Conservation (phyloP, 2,797 vertebrate genomes). For the Periophthalmus magnuspinnatus region DNA sequence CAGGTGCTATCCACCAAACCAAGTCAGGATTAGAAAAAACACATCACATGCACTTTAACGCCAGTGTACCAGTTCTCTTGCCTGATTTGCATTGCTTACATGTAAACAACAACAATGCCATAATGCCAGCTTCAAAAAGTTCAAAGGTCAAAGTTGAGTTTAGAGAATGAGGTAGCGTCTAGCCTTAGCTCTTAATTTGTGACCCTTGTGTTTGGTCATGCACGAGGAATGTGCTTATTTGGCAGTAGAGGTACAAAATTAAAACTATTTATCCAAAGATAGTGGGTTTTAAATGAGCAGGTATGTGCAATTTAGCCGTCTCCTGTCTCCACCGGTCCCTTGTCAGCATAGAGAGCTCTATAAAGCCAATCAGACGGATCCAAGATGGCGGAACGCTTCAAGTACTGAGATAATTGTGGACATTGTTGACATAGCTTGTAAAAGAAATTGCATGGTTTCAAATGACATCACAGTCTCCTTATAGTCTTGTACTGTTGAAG, state of each 20-base stretch:
- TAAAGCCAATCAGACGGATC: not conserved
- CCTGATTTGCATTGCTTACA: not conserved
- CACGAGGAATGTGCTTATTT: not conserved
- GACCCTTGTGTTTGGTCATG: not conserved
- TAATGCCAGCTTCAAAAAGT: not conserved
- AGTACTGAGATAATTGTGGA: not conserved
- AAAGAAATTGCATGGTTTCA: not conserved
- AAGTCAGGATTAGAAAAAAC: too few species aligned
- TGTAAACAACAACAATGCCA: not conserved
- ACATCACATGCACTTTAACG: too few species aligned
- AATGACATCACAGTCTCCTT: too few species aligned
- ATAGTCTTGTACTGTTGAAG: too few species aligned
- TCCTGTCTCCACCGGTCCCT: not conserved
- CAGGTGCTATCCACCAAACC: too few species aligned
- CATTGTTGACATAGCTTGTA: not conserved
- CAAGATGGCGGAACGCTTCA: not conserved
- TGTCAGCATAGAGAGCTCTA: not conserved
- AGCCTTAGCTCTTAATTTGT: not conserved
- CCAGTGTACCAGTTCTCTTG: too few species aligned
- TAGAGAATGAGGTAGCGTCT: not conserved
- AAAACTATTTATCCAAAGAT: not conserved
- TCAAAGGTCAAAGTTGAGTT: not conserved
- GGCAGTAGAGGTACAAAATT: not conserved
- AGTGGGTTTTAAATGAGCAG: not conserved
- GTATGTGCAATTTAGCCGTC: not conserved